Percentiles rank a stretch among this genome's conserved stretches.
phyloP scores from a whole-genome alignment of 1,140 invertebrate species.

The Aphaenogaster rudis region DNA sequence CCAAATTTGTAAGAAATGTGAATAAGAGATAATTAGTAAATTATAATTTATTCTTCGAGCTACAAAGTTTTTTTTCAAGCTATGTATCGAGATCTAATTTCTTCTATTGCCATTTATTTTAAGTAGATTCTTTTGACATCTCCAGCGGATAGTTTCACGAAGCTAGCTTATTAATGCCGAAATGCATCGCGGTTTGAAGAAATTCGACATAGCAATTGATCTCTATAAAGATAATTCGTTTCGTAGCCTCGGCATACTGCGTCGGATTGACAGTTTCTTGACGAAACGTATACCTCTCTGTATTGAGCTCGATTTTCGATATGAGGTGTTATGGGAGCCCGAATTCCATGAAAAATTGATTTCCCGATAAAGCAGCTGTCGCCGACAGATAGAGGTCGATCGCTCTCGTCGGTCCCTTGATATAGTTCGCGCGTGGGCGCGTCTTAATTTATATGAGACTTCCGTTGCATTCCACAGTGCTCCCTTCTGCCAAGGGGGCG shows the following conservation, averaged over 20 bases:
- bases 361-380: conserved; percentile 69
- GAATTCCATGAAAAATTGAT: conserved; percentile 43
- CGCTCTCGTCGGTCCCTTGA: neutral
- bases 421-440: neutral
- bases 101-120: neutral
- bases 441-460: conserved; percentile 71
- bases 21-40: neutral
- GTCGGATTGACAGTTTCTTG: conserved; percentile 48
- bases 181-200: neutral
- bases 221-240: neutral
- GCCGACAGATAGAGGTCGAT: conserved; percentile 66
- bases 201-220: conserved; percentile 34
- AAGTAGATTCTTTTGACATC: neutral
- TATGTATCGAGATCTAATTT: neutral
- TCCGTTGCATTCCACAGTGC: conserved; percentile 29
- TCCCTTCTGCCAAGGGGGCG: neutral
- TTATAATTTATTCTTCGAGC: neutral
- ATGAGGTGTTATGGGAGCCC: conserved; percentile 45
- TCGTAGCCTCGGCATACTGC: neutral
- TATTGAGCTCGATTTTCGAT: conserved; percentile 43
- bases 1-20: neutral
- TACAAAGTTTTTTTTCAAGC: neutral
- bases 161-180: conserved; percentile 9
- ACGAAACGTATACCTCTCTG: conserved; percentile 25
- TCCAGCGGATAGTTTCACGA: neutral